Evolutionary conservation across 1,140 invertebrate genomes (phyloP).

Genomic region (Euwallacea similis): DNA sequence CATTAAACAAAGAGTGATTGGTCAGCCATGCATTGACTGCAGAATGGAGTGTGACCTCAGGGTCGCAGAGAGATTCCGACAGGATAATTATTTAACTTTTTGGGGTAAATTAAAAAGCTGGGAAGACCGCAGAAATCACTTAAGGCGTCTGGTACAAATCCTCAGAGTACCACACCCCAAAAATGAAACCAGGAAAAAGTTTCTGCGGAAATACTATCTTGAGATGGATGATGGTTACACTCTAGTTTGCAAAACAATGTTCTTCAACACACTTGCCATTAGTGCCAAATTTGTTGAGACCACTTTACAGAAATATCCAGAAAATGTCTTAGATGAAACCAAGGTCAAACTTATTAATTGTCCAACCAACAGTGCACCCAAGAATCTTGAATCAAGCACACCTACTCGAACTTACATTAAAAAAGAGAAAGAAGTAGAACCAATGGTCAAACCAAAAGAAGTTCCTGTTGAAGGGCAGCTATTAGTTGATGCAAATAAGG

Average conservation of each 20-base stretch:
- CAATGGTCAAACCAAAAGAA: constrained; percentile 1
- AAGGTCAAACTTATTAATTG: constrained; percentile 25
- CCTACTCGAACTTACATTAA: not conserved
- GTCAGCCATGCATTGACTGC: constrained; percentile 27
- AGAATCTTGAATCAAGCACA: constrained; percentile 7
- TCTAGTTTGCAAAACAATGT: constrained; percentile 30
- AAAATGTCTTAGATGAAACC: constrained; percentile 28
- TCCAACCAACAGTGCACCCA: constrained; percentile 5
- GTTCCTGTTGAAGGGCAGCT: constrained; percentile 17
- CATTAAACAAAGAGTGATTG: constrained; percentile 30
- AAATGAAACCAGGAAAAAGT: constrained; percentile 29
- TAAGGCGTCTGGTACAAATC: constrained; percentile 23
- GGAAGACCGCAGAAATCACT: constrained; percentile 23
- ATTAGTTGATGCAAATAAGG: constrained; percentile 7
- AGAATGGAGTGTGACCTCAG: constrained; percentile 27
- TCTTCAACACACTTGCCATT: constrained; percentile 31
- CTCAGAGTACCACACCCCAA: constrained; percentile 19
- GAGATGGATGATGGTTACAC: constrained; percentile 26
- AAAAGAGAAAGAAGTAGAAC: not conserved
- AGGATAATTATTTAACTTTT: constrained; percentile 27
- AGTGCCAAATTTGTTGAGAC: constrained; percentile 31
- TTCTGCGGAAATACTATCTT: constrained; percentile 30
- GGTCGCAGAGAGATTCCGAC: constrained; percentile 23
- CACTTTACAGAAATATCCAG: constrained; percentile 26
- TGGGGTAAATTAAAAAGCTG: constrained; percentile 32